These are phyloP conservation scores for Campylorhamphus procurvoides DNA, from an alignment of 2,113 vertebrate species.

Conservation along the genomic window DNA sequence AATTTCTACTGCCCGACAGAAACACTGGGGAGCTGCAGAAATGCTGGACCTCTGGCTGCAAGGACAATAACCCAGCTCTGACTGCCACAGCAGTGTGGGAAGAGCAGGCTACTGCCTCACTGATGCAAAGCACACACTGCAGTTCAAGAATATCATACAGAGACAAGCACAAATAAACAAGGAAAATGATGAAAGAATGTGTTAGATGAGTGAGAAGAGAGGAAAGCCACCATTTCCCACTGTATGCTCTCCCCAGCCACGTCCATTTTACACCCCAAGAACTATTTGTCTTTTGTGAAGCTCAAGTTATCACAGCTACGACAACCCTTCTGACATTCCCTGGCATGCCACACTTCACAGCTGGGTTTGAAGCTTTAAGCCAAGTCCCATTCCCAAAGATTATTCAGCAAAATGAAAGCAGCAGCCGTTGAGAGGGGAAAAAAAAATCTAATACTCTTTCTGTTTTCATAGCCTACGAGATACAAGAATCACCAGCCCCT, in stretches of 20 bases:
- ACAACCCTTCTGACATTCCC: neutral
- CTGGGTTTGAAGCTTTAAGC: slow-evolving; percentile 21
- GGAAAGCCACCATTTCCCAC: neutral
- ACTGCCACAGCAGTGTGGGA: neutral
- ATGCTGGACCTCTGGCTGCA: fast-evolving
- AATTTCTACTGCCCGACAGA: neutral
- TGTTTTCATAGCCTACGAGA: neutral
- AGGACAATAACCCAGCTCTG: neutral
- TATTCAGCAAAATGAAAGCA: slow-evolving; percentile 53
- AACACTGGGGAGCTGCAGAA: neutral
- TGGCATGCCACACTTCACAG: neutral
- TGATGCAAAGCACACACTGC: neutral
- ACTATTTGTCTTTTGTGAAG: neutral
- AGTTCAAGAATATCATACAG: neutral
- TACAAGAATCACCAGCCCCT: slow-evolving; percentile 33
- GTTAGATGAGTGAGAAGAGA: neutral
- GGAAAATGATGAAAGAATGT: neutral
- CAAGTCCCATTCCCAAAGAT: slow-evolving; percentile 8
- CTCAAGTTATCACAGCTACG: neutral
- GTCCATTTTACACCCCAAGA: neutral
- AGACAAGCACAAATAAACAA: neutral
- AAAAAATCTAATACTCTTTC: neutral
- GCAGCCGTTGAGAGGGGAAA: neutral
- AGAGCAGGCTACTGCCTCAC: neutral
- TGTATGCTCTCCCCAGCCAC: neutral